These are phyloP conservation scores for Percopsis omiscomaycus DNA, from an alignment of 2,797 vertebrate species.

Conservation along the genomic window DNA sequence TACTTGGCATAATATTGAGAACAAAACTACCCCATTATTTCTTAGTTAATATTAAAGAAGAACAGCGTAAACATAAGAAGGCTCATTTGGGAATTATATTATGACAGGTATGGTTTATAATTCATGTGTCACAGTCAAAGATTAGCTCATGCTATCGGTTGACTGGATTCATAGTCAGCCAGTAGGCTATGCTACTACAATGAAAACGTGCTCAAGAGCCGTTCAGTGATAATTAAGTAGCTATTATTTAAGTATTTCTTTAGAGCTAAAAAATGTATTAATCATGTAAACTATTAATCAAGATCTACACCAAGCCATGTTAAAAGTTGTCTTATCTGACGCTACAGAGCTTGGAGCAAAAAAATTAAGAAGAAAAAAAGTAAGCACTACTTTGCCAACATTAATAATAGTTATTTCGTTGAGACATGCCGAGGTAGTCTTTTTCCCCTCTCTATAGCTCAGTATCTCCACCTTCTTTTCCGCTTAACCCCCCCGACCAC, in stretches of 20 bases:
- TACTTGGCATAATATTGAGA: no score
- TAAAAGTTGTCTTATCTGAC: constrained; percentile 26
- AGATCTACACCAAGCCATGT: constrained; percentile 26
- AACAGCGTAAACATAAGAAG: no score
- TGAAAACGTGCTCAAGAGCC: constrained; percentile 18
- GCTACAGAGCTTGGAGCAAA: background rate
- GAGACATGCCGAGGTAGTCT: background rate
- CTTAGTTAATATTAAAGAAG: no score
- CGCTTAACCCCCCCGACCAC: constrained; percentile 17
- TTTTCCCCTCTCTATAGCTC: background rate
- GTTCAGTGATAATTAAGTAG: constrained; percentile 15
- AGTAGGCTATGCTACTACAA: constrained; percentile 2
- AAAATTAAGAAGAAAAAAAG: background rate
- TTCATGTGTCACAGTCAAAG: no score
- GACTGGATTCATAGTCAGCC: background rate
- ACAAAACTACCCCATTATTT: no score
- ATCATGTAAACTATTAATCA: background rate
- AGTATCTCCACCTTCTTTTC: constrained; percentile 19
- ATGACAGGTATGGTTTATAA: no score
- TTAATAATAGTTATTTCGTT: background rate
- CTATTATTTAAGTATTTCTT: no score
- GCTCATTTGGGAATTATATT: no score
- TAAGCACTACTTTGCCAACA: background rate
- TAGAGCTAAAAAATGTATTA: no score
- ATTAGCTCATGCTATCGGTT: no score